A percentile compares a stretch with the other conserved stretches of the same genome.
Evolutionary conservation across 2,797 vertebrate genomes (phyloP).

Genomic region (Sebastes cheni): DNA sequence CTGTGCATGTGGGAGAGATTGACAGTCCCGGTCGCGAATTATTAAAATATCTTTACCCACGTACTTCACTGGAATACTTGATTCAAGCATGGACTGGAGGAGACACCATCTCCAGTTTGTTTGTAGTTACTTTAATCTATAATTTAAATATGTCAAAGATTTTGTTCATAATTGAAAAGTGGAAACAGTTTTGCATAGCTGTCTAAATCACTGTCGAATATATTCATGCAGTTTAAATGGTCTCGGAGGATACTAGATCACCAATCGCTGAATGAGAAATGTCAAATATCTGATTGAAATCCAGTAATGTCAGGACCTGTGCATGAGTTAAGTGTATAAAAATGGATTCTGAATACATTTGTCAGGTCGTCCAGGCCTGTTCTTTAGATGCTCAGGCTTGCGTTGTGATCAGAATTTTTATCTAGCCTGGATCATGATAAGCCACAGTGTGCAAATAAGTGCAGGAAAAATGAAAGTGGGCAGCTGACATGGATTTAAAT

Average conservation of each 20-base stretch:
- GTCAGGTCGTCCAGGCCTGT: neutral
- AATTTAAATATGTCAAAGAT: neutral
- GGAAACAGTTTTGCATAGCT: neutral
- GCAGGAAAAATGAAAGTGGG: slow-evolving; percentile 16
- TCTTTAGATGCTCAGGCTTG: neutral
- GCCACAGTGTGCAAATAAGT: neutral
- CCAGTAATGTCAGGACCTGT: neutral
- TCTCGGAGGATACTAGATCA: neutral
- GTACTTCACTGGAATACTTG: slow-evolving; percentile 1
- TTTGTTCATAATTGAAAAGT: neutral
- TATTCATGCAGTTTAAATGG: neutral
- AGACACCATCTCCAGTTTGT: neutral
- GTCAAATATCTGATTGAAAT: neutral
- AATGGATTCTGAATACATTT: neutral
- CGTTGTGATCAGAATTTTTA: neutral
- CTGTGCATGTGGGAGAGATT: slow-evolving; percentile 19
- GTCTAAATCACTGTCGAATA: neutral
- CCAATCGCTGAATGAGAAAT: neutral
- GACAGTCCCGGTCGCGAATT: neutral
- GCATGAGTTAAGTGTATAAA: neutral
- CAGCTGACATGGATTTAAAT: slow-evolving; percentile 48
- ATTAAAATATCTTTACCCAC: slow-evolving; percentile 25
- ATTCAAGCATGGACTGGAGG: neutral
- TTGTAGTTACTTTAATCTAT: neutral
- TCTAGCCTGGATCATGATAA: neutral